Conservation (phyloP, 2,888 invertebrate genomes). For the Luperina nickerlii region DNA sequence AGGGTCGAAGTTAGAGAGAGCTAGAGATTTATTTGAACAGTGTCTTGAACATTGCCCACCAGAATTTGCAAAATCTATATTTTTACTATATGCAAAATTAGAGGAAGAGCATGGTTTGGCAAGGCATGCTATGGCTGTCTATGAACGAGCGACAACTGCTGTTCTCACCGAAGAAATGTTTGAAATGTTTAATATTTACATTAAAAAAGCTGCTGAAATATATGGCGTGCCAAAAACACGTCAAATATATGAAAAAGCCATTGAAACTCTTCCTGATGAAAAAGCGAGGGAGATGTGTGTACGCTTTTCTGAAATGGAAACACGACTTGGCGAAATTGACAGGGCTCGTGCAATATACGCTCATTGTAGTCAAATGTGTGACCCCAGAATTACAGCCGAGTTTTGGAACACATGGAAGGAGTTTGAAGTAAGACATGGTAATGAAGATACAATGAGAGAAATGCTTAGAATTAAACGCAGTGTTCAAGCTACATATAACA, state of each 20-base stretch:
- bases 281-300: conserved; percentile 98
- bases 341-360: conserved; percentile 99
- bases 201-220: conserved; percentile 99
- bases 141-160: conserved; percentile 97
- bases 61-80: conserved; percentile 98
- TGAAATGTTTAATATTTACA: conserved; percentile 99
- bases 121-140: conserved; percentile 99
- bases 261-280: conserved; percentile 97
- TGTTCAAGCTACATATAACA: conserved; percentile 99
- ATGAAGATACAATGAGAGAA: conserved; percentile 99
- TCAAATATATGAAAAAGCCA: conserved; percentile 99
- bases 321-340: conserved; percentile 99
- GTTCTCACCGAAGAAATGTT: conserved; percentile 98
- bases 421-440: conserved; percentile 99
- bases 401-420: conserved; percentile 99
- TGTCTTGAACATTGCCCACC: conserved; percentile 98
- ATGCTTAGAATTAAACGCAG: conserved; percentile 99
- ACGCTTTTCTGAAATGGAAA: conserved; percentile 99
- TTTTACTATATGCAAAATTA: conserved; percentile 98
- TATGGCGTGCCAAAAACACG: conserved; percentile 99
- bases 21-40: conserved; percentile 99
- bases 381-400: conserved; percentile 98
- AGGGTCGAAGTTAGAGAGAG: conserved; percentile 98
- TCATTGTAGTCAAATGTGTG: conserved; percentile 99
- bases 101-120: conserved; percentile 99